These are phyloP conservation scores for Vidua macroura DNA, from an alignment of 2,113 vertebrate genomes.

Conservation along the genomic window DNA sequence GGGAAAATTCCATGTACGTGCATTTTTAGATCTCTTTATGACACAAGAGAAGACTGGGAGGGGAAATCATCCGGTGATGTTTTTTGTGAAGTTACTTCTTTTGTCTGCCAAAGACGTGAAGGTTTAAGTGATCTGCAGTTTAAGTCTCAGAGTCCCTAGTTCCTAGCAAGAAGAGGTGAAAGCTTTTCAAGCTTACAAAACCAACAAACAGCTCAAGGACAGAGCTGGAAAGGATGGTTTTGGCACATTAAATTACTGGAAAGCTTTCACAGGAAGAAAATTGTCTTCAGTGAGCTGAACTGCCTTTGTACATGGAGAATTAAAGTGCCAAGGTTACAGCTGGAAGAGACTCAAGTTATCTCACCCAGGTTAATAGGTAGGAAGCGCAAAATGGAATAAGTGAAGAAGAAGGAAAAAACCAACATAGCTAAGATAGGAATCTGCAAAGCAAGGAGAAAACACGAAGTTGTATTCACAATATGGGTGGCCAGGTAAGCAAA, in stretches of 20 bases:
- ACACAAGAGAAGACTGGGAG: not conserved
- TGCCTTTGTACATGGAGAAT: constrained; percentile 8
- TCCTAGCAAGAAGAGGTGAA: not conserved
- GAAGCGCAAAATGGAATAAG: not conserved
- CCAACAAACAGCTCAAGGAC: constrained; percentile 34
- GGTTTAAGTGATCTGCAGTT: not conserved
- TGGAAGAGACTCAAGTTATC: constrained; percentile 25
- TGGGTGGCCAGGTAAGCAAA: not conserved
- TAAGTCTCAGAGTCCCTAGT: not conserved
- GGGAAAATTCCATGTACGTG: accelerated
- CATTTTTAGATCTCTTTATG: not conserved
- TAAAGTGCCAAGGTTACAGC: not conserved
- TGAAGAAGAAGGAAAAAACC: not conserved
- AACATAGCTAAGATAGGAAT: not conserved
- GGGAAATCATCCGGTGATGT: accelerated
- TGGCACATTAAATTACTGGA: constrained; percentile 7
- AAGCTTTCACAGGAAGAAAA: constrained; percentile 32
- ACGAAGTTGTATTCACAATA: not conserved
- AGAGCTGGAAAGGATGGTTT: constrained; percentile 5
- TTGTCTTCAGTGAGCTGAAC: constrained; percentile 14
- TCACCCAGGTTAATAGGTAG: not conserved
- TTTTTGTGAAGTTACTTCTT: not conserved
- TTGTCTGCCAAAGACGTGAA: not conserved
- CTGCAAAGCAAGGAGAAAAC: constrained; percentile 27
- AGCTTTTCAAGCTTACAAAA: not conserved